Conservation (phyloP, 2,888 invertebrate species). For the Lycia hirtaria region DNA sequence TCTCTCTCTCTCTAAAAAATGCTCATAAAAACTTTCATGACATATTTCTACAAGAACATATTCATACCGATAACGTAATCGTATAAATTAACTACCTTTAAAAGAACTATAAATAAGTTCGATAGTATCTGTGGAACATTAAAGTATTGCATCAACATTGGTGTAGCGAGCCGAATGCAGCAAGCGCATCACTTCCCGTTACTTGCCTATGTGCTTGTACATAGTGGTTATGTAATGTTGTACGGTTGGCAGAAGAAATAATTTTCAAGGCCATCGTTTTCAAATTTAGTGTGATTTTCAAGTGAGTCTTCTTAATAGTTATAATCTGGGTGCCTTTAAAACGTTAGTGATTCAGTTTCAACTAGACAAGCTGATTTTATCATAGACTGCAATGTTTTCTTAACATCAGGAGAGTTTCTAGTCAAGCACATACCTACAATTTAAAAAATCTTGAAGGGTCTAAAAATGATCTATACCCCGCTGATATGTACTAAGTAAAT, state of each 20-base stretch:
- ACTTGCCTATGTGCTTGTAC: constrained; percentile 60
- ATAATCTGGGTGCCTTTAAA: too few species aligned
- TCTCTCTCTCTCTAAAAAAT: background rate
- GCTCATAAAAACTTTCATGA: background rate
- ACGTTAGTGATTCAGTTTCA: too few species aligned
- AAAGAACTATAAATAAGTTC: constrained; percentile 24
- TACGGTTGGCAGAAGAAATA: constrained; percentile 47
- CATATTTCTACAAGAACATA: background rate
- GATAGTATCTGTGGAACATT: constrained; percentile 42
- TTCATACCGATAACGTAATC: background rate
- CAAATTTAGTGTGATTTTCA: background rate
- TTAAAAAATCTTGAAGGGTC: too few species aligned
- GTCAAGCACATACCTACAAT: too few species aligned
- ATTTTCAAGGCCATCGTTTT: constrained; percentile 9
- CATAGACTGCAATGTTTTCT: too few species aligned
- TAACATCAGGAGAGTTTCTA: too few species aligned
- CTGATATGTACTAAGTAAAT: too few species aligned
- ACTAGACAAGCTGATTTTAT: too few species aligned
- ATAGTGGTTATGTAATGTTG: constrained; percentile 61
- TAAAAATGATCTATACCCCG: too few species aligned
- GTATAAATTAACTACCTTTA: background rate
- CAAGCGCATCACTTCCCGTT: constrained; percentile 74
- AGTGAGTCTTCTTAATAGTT: background rate
- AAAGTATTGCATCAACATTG: constrained; percentile 55
- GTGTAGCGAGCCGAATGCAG: constrained; percentile 45